These are phyloP conservation scores for Lepus americanus DNA, from an alignment of 2,113 vertebrate genomes.

Conservation along the genomic window DNA sequence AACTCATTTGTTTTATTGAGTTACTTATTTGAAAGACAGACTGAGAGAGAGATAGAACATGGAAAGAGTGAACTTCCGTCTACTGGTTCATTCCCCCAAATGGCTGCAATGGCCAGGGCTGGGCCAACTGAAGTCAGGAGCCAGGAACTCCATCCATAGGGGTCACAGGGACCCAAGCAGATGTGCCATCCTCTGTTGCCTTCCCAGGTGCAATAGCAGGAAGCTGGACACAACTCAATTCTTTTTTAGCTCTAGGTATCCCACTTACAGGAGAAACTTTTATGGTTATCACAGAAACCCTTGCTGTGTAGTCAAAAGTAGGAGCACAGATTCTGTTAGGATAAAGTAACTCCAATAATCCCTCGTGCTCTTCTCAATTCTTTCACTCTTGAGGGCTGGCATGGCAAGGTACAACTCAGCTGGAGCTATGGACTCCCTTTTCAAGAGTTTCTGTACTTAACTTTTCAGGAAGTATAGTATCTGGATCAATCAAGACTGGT, in stretches of 20 bases:
- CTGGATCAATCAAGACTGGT: conserved; percentile 21
- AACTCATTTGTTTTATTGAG: too few species aligned
- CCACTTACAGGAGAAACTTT: neutral
- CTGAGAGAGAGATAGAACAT: too few species aligned
- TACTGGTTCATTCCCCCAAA: too few species aligned
- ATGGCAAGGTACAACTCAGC: neutral
- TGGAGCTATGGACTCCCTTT: neutral
- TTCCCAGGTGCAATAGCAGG: too few species aligned
- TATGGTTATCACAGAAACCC: neutral
- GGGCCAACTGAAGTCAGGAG: too few species aligned
- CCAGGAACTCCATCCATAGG: too few species aligned
- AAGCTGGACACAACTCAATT: neutral
- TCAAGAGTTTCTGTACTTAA: neutral
- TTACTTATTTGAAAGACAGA: too few species aligned
- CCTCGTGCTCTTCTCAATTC: neutral
- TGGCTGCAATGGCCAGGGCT: too few species aligned
- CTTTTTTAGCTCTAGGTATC: neutral
- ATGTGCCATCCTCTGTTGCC: too few species aligned
- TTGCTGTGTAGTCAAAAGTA: neutral
- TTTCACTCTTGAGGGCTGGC: neutral
- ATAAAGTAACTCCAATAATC: conserved; percentile 30
- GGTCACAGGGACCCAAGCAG: too few species aligned
- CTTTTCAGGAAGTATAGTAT: neutral
- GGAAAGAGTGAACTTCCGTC: too few species aligned
- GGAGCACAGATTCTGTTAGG: neutral